Evolutionary conservation across 2,888 invertebrate genomes (phyloP).

Genomic region (Protodeltote pygarga): DNA sequence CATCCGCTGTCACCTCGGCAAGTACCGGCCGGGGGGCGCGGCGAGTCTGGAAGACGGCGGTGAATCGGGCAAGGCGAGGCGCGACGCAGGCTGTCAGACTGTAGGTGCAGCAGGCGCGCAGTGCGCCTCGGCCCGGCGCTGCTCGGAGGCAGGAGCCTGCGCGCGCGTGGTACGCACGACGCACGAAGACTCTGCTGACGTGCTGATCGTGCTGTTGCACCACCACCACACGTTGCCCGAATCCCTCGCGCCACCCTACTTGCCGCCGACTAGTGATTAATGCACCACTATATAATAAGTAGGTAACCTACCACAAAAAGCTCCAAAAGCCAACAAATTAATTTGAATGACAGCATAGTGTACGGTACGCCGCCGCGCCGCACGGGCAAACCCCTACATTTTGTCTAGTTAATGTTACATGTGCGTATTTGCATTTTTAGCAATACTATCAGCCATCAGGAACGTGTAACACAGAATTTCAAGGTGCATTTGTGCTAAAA

Average conservation of each 20-base stretch:
- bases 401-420: no score
- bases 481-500: no score
- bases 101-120: conserved; percentile 19
- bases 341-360: background rate
- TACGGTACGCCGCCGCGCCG: no score
- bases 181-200: conserved; percentile 38
- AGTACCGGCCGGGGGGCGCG: conserved; percentile 50
- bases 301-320: background rate
- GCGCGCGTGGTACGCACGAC: conserved; percentile 43
- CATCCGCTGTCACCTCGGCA: conserved; percentile 90
- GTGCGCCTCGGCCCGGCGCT: conserved; percentile 1
- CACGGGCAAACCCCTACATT: no score
- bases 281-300: background rate
- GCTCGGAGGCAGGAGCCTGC: conserved; percentile 45
- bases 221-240: conserved; percentile 48
- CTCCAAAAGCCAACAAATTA: background rate
- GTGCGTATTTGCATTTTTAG: no score
- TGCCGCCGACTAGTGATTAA: background rate
- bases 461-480: no score
- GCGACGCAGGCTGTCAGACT: conserved; percentile 23
- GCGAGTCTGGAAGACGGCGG: conserved; percentile 1
- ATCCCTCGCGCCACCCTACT: background rate
- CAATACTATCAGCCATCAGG: no score
- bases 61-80: conserved; percentile 9
- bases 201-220: conserved; percentile 57